phyloP scores from a whole-genome alignment of 2,797 vertebrate species.

The Hozukius guyotensis region DNA sequence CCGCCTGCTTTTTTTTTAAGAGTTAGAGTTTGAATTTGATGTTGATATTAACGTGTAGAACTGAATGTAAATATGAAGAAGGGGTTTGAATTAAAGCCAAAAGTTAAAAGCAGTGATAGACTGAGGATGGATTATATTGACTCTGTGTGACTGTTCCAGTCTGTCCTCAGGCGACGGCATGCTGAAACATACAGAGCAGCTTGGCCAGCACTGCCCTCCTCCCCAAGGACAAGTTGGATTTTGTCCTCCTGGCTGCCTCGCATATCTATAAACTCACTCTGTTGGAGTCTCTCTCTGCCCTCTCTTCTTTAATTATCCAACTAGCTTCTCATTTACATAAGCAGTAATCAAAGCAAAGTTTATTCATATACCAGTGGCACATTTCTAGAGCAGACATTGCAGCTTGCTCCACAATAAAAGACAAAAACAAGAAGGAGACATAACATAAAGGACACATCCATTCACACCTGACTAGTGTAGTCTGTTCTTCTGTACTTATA shows the following conservation, averaged over 20 bases:
- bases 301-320: slow-evolving; percentile 4
- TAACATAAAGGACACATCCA: no score
- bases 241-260: background rate
- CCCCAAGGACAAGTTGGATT: slow-evolving; percentile 15
- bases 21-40: background rate
- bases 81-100: background rate
- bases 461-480: no score
- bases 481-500: no score
- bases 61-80: background rate
- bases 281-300: background rate
- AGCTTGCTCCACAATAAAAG: no score
- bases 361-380: background rate
- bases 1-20: background rate
- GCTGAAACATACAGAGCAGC: slow-evolving; percentile 20
- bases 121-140: background rate
- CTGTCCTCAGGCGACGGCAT: background rate
- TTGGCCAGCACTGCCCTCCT: background rate
- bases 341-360: background rate
- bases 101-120: background rate
- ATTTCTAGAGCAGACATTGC: background rate
- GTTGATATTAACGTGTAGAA: background rate
- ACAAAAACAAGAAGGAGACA: no score
- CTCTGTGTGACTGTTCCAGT: background rate
- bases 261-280: background rate
- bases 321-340: slow-evolving; percentile 17